Percentiles rank a stretch among this genome's conserved stretches.
phyloP scores from a whole-genome alignment of 2,888 invertebrate species.

The Ptycholaimellus sp. region DNA sequence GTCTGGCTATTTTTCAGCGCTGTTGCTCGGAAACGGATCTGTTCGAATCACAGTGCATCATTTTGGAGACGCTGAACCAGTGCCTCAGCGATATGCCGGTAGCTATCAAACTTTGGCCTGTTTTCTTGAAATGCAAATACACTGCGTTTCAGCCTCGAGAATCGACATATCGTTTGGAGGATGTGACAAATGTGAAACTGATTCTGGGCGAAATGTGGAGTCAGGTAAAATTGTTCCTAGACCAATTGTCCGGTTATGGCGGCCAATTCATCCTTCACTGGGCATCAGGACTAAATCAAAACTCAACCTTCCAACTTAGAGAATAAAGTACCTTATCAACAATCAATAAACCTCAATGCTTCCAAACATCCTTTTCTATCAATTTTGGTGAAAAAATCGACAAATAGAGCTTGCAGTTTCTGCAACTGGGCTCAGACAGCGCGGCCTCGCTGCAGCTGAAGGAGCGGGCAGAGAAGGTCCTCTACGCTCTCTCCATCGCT shows the following conservation, averaged over 20 bases:
- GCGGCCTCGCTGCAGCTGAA: constrained; percentile 53
- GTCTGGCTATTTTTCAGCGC: too few species aligned
- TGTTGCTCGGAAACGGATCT: constrained; percentile 60
- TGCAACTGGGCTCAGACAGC: constrained; percentile 37
- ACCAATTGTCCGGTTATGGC: too few species aligned
- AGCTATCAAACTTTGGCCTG: too few species aligned
- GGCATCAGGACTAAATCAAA: too few species aligned
- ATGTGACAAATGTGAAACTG: constrained; percentile 82
- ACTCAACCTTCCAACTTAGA: too few species aligned
- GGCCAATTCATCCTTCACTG: too few species aligned
- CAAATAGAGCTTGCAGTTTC: constrained; percentile 21
- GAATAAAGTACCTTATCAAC: too few species aligned
- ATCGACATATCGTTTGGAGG: constrained; percentile 63
- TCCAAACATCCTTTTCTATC: neutral
- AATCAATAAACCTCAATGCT: neutral
- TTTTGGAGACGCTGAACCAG: constrained; percentile 75
- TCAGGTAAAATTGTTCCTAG: too few species aligned
- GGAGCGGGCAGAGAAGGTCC: constrained; percentile 68
- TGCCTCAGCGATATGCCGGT: constrained; percentile 41
- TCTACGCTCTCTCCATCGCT: constrained; percentile 79
- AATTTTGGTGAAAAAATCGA: neutral
- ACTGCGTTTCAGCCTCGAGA: too few species aligned
- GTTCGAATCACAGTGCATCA: constrained; percentile 76
- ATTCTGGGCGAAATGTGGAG: constrained; percentile 71
- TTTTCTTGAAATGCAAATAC: too few species aligned